These are phyloP conservation scores for Adrianichthys oophorus DNA, from an alignment of 2,797 vertebrate species.

Conservation along the genomic window DNA sequence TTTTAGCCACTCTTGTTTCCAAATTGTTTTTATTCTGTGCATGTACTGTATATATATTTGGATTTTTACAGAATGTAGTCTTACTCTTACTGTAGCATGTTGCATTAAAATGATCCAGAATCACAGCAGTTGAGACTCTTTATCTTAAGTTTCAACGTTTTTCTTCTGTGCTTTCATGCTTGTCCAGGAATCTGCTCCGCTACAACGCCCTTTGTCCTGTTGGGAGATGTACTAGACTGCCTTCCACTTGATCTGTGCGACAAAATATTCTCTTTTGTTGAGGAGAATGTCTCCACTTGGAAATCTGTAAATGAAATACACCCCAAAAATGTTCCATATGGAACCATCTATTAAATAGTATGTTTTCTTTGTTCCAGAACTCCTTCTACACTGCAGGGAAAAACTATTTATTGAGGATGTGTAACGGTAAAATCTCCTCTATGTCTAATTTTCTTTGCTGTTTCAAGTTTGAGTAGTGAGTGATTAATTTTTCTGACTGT, in stretches of 20 bases:
- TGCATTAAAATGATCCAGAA: no score
- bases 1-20: no score
- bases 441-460: not conserved
- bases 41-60: no score
- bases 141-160: no score
- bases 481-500: slow-evolving; percentile 21
- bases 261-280: slow-evolving; percentile 96
- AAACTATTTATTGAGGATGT: slow-evolving; percentile 98
- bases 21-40: no score
- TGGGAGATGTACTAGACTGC: slow-evolving; percentile 96
- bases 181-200: slow-evolving; percentile 91
- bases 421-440: slow-evolving; percentile 86
- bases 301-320: slow-evolving; percentile 84
- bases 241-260: slow-evolving; percentile 96
- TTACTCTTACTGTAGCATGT: no score
- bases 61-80: no score
- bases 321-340: not conserved
- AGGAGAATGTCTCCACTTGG: slow-evolving; percentile 98
- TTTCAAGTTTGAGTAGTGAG: not conserved
- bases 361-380: slow-evolving; percentile 78
- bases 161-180: not conserved
- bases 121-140: no score
- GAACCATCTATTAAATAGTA: not conserved
- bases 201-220: slow-evolving; percentile 91
- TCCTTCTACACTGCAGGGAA: slow-evolving; percentile 97